These are phyloP conservation scores for Lepas anatifera DNA, from an alignment of 2,888 invertebrate species.

Conservation along the genomic window DNA sequence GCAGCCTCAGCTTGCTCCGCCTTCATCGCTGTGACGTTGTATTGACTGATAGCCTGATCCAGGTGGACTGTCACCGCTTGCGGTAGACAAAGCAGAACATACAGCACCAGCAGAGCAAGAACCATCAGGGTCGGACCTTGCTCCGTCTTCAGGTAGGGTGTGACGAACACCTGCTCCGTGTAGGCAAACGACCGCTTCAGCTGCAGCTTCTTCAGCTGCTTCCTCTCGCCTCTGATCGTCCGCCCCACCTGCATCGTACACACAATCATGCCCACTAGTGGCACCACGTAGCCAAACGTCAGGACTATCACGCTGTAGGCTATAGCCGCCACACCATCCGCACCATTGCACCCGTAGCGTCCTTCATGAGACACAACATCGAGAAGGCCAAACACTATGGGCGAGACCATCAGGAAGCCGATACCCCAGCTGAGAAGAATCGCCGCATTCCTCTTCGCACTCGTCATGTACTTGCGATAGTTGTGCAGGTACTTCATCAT, in stretches of 20 bases:
- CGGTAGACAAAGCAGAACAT: slow-evolving; percentile 18
- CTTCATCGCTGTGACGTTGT: slow-evolving; percentile 14
- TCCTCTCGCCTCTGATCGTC: slow-evolving; percentile 22
- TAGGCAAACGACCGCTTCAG: slow-evolving; percentile 23
- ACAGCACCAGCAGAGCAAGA: slow-evolving; percentile 16
- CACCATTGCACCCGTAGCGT: slow-evolving; percentile 26
- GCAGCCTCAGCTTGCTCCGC: slow-evolving; percentile 16
- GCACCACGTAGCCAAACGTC: slow-evolving; percentile 26
- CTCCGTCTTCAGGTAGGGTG: slow-evolving; percentile 14
- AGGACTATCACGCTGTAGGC: slow-evolving; percentile 26
- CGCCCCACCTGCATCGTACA: slow-evolving; percentile 20
- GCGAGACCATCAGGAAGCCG: slow-evolving; percentile 24
- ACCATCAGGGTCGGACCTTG: slow-evolving; percentile 18
- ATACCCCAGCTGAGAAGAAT: slow-evolving; percentile 25
- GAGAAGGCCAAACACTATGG: slow-evolving; percentile 26
- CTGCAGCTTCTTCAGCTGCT: slow-evolving; percentile 23
- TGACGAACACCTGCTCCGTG: slow-evolving; percentile 4
- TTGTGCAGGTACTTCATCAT: slow-evolving; percentile 25
- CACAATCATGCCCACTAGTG: slow-evolving; percentile 22
- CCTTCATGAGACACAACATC: slow-evolving; percentile 24
- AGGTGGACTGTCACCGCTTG: slow-evolving; percentile 17
- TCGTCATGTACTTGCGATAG: slow-evolving; percentile 14
- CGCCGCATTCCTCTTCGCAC: slow-evolving; percentile 21
- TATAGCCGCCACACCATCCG: slow-evolving; percentile 22
- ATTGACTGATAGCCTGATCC: not conserved